Base-by-base conservation (phyloP, 2,113 vertebrate genomes). In the Riparia riparia region DNA sequence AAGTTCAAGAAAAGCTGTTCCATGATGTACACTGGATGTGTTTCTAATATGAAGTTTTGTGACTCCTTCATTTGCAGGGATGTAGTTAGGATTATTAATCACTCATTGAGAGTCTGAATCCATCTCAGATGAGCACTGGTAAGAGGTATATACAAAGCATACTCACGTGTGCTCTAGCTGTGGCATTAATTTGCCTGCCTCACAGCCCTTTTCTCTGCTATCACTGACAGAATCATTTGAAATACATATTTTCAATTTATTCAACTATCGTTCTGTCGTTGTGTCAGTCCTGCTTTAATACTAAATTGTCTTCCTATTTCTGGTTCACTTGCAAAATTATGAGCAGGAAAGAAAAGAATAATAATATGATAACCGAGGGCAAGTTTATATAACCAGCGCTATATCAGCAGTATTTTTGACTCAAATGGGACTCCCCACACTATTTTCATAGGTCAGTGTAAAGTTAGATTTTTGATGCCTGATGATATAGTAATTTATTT, bases 391-490 rank as follows among this genome's bases (percentile, higher is more conserved):
- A 95, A 95, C 83, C 82, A 14, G 1, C 86, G 71, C 61, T 84
- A 41, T 74, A 95, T 86, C 86, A 95, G 77, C 72, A 92, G 45
- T 74, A 51, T 47, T 86, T 78, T 41, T 91, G 42, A 56, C 80
- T 92, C 61, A 83, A 83, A 64, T 60, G 57, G 61, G 53, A 71
- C 56, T 94, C 80, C 60, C 51, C 42, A 44, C 42, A 58, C 26
- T 63, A 81, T 95, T 89, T 84, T 86, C 86, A 37, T 12, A 92
- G 60, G 47, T 56, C 57, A 91, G 42, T 34, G 41, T 86, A 94
- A 95, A 92, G 56, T 79, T 84, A 94, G 53, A 74, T 87, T 93
- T 95, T 91, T 96, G 61, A 94, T 91, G 77, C 19, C 28, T 82
- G 91, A 88, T 88, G 92, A 73, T 45, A 25, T 2, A 69, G 70